Evolutionary conservation across 2,113 vertebrate genomes (phyloP), one percentile per base, ranked within the genome.

Genomic region (Indri indri): DNA sequence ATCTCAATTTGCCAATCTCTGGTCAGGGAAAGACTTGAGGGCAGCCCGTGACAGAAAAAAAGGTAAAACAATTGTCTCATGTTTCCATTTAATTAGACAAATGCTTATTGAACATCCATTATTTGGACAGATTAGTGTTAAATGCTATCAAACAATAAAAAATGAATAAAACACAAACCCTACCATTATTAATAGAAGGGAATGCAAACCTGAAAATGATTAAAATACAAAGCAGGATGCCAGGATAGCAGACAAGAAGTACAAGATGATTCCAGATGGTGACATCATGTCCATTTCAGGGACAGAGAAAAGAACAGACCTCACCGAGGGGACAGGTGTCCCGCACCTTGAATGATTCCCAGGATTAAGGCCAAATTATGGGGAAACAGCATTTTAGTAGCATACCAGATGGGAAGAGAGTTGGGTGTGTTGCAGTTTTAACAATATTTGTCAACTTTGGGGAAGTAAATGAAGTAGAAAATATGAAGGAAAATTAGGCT

Each of bases 61-160:
- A 54, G 71, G 47, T 11, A 34, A 47, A 4, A 66, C 0, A 2
- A 80, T 1, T 17, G 65, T n/a, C n/a, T 37, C 5, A 0, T 52
- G 42, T 52, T 92, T 65, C 54, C 20, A 2, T 95, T 82, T 84
- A 50, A 93, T 95, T 70, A 66, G 71, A 52, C 65, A 76, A 85
- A 90, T 27, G 16, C 34, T 89, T 76, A 77, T 23, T 45, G 52
- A 82, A 47, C 34, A 81, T 57, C 22, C 63, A 10, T 16, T 81
- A 16, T 59, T 83, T 76, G 76, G 92, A 70, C 88, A 96, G 50
- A 74, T 66, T 9, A 50, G 80, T 30, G 7, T 14, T n/a, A 65
- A 81, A 47, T 34, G 34, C 84, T 71, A 32, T 40, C 57, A 32
- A 73, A 87, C 2, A 30, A 6, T 14, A 27, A 83, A 47, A 23